phyloP scores from a whole-genome alignment of 2,888 invertebrate genomes.

The Mayetiola destructor region DNA sequence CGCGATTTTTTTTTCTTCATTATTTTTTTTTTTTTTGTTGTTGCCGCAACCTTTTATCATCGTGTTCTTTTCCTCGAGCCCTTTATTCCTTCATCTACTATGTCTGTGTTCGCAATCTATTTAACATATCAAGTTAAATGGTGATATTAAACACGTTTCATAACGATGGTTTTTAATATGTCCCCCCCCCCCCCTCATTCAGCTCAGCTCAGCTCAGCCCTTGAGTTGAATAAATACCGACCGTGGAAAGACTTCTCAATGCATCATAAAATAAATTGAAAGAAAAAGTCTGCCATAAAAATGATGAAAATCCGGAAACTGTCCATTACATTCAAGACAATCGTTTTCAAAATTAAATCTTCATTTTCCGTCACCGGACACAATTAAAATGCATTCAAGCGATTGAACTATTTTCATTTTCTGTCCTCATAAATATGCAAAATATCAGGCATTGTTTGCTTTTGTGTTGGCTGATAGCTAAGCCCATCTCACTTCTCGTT shows the following conservation, averaged over 20 bases:
- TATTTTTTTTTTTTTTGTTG: background rate
- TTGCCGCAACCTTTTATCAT: too few species aligned
- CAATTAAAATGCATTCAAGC: slow-evolving; percentile 4
- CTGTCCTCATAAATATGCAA: too few species aligned
- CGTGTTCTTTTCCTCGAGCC: background rate
- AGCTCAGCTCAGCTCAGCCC: background rate
- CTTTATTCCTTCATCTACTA: background rate
- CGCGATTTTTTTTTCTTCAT: background rate
- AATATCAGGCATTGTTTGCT: too few species aligned
- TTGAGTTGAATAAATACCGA: background rate
- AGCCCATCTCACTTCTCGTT: too few species aligned
- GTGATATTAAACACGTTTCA: background rate
- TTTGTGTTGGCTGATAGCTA: too few species aligned
- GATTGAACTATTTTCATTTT: too few species aligned
- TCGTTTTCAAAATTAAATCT: too few species aligned
- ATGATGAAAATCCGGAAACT: too few species aligned
- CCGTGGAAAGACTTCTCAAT: background rate
- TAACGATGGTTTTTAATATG: background rate
- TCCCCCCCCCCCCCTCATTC: background rate
- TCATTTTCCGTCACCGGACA: slow-evolving; percentile 8
- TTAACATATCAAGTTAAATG: background rate
- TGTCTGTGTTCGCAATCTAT: background rate
- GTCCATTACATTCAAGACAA: too few species aligned
- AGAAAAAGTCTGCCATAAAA: too few species aligned
- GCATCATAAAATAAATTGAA: too few species aligned